These are phyloP conservation scores for Trochalopteron elliotii DNA, from an alignment of 2,113 vertebrate species.

Conservation along the genomic window DNA sequence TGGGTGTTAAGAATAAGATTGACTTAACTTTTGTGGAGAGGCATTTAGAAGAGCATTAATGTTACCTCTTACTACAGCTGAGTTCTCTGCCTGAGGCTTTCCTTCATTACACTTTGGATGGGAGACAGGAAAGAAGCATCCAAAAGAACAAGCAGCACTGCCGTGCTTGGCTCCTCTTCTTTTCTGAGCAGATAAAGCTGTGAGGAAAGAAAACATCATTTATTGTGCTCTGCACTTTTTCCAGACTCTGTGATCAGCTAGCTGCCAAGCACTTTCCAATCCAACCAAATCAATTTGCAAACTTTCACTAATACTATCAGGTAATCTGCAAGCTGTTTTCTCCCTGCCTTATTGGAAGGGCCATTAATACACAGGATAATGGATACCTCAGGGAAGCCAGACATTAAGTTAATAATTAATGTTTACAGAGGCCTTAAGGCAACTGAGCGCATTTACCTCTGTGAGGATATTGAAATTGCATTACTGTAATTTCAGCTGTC, in stretches of 20 bases:
- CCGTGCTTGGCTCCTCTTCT: background rate
- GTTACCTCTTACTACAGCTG: background rate
- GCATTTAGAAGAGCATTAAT: background rate
- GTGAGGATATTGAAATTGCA: conserved; percentile 1
- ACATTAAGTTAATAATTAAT: conserved; percentile 73
- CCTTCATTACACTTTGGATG: conserved; percentile 21
- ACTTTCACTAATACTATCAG: conserved; percentile 65
- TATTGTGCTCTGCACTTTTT: background rate
- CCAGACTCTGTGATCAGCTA: background rate
- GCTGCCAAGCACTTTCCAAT: conserved; percentile 51
- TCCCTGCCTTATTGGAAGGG: conserved; percentile 39
- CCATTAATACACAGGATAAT: conserved; percentile 64
- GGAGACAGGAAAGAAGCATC: background rate
- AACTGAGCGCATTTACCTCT: conserved; percentile 61
- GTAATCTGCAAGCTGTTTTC: conserved; percentile 72
- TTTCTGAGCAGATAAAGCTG: conserved; percentile 19
- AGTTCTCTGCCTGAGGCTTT: conserved; percentile 30
- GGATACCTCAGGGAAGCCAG: conserved; percentile 63
- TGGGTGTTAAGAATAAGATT: background rate
- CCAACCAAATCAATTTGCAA: conserved; percentile 73
- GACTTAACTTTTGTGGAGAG: background rate
- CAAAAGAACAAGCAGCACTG: background rate
- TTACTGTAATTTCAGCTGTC: conserved; percentile 22
- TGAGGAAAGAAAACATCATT: background rate
- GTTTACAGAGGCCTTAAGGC: conserved; percentile 66